A percentile compares a stretch with the other conserved stretches of the same genome.
These are phyloP conservation scores for Neotoma lepida DNA, from an alignment of 2,113 vertebrate species.

Conservation along the genomic window DNA sequence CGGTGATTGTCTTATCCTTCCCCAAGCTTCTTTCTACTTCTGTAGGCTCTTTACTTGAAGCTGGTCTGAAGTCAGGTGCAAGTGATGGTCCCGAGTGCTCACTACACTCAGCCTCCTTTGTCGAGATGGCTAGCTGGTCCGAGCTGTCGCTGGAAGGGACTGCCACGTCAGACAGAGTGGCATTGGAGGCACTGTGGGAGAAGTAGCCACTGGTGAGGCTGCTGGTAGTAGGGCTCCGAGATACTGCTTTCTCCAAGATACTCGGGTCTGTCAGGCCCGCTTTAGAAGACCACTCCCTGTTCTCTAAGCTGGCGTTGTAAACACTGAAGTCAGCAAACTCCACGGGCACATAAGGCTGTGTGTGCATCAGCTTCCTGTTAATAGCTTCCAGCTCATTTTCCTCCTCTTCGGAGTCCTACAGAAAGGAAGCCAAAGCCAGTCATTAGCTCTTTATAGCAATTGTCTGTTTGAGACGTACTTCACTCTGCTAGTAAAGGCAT, in stretches of 20 bases:
- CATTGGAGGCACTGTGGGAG: slow-evolving; percentile 97
- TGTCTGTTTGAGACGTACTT: not conserved
- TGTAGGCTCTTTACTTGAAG: slow-evolving; percentile 83
- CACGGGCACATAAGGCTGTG: slow-evolving; percentile 92
- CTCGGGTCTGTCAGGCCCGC: slow-evolving; percentile 86
- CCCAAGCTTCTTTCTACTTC: slow-evolving; percentile 82
- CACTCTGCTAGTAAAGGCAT: not conserved
- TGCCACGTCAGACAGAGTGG: slow-evolving; percentile 94
- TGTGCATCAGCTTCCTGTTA: slow-evolving; percentile 82
- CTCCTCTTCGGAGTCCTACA: slow-evolving; percentile 95
- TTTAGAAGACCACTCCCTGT: slow-evolving; percentile 89
- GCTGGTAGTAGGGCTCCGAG: slow-evolving; percentile 96
- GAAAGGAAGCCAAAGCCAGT: slow-evolving; percentile 58
- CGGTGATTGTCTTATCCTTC: slow-evolving; percentile 70
- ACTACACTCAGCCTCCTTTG: slow-evolving; percentile 81
- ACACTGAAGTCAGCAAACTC: slow-evolving; percentile 98
- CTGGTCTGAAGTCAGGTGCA: slow-evolving; percentile 73
- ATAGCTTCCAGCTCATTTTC: slow-evolving; percentile 84
- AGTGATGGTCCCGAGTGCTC: slow-evolving; percentile 75
- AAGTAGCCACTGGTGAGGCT: slow-evolving; percentile 98
- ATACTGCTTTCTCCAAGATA: slow-evolving; percentile 89
- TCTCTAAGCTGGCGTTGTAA: slow-evolving; percentile 96
- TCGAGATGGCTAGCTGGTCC: slow-evolving; percentile 89
- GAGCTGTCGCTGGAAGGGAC: slow-evolving; percentile 94
- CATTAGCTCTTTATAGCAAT: not conserved